phyloP scores from a whole-genome alignment of 1,140 invertebrate genomes.

The Lasaia peninsularis region DNA sequence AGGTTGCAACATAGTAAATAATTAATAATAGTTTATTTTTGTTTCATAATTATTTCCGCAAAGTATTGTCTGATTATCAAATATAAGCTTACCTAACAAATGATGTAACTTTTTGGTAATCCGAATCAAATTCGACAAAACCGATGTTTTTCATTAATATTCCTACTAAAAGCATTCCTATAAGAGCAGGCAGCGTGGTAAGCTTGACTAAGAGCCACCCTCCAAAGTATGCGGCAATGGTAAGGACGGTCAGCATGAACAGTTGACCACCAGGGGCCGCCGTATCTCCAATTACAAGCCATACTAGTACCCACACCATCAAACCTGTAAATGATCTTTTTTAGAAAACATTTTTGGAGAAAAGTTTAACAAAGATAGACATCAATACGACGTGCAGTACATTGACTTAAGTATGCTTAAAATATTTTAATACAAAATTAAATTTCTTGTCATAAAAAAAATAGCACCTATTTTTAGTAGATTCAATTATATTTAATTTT shows the following conservation, averaged over 20 bases:
- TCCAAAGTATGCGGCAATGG: slow-evolving; percentile 87
- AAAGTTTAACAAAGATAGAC: neutral
- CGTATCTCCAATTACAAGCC: slow-evolving; percentile 84
- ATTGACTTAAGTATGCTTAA: too few species aligned
- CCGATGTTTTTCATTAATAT: slow-evolving; percentile 88
- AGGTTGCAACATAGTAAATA: too few species aligned
- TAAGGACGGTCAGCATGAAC: slow-evolving; percentile 86
- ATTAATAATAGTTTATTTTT: too few species aligned
- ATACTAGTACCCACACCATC: slow-evolving; percentile 87
- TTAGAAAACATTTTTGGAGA: neutral
- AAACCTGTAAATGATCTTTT: slow-evolving; percentile 68
- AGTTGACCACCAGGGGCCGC: slow-evolving; percentile 88
- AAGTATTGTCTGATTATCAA: too few species aligned
- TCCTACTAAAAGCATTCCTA: slow-evolving; percentile 91
- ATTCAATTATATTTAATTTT: too few species aligned
- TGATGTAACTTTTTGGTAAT: slow-evolving; percentile 80
- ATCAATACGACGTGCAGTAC: neutral
- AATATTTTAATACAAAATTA: too few species aligned
- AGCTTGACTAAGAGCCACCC: slow-evolving; percentile 86
- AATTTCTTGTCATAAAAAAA: too few species aligned
- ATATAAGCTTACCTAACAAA: slow-evolving; percentile 80
- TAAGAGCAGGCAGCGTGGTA: slow-evolving; percentile 89
- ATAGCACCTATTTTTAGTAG: too few species aligned
- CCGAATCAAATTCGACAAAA: slow-evolving; percentile 83
- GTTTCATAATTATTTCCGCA: too few species aligned